Evolutionary conservation across 2,888 invertebrate genomes (phyloP).

Genomic region (Cephus pygmeus): DNA sequence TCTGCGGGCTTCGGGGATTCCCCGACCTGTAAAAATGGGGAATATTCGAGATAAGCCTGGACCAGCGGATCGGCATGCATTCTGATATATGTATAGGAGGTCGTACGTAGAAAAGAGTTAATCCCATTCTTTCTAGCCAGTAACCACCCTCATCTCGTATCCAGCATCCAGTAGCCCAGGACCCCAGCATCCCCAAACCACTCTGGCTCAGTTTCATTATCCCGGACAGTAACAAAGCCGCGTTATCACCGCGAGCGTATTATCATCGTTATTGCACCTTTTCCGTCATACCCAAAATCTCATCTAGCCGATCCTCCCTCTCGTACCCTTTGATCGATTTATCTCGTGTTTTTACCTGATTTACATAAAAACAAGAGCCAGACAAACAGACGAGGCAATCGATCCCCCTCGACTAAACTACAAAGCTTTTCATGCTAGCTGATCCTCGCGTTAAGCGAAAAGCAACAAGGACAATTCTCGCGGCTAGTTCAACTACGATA

Average conservation of each 20-base stretch:
- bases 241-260: constrained; percentile 2
- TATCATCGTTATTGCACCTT: constrained; percentile 7
- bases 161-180: not conserved
- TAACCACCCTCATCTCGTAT: not conserved
- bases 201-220: not conserved
- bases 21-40: not conserved
- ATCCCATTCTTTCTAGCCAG: not conserved
- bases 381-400: not conserved
- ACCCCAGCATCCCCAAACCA: not conserved
- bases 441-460: not conserved
- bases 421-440: not conserved
- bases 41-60: not conserved
- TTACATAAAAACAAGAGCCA: not conserved
- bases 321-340: not conserved
- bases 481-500: not conserved
- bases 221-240: constrained; percentile 7
- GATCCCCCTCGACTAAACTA: not conserved
- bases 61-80: not conserved
- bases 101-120: not conserved
- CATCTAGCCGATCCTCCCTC: not conserved
- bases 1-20: not conserved
- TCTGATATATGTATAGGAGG: not conserved
- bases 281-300: not conserved
- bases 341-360: not conserved
- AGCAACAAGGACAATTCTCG: not conserved